Conservation (phyloP, 2,113 vertebrate genomes). For the Felis chaus region DNA sequence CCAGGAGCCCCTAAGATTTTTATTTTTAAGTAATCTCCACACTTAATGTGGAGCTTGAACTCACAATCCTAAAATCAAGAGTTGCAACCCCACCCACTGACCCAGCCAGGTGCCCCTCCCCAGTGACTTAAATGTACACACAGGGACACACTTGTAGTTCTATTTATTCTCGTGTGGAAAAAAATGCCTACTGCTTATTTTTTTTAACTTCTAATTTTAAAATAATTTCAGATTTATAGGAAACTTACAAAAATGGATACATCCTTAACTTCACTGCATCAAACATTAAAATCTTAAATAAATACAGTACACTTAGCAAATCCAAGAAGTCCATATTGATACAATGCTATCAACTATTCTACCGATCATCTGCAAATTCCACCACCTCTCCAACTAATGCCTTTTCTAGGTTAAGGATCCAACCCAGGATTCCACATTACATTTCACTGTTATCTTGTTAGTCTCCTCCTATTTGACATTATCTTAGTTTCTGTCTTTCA, state of each 20-base stretch:
- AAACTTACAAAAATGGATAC: background rate
- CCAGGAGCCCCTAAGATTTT: background rate
- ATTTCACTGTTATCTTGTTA: background rate
- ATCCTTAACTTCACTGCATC: background rate
- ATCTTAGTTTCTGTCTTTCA: background rate
- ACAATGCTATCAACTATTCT: background rate
- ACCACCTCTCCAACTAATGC: background rate
- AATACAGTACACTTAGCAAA: background rate
- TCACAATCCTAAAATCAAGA: background rate
- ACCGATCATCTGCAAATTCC: background rate
- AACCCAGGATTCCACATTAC: background rate
- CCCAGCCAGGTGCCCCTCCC: background rate
- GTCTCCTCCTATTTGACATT: background rate
- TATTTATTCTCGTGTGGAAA: background rate
- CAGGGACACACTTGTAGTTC: background rate
- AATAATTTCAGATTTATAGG: background rate
- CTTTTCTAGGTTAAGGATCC: background rate
- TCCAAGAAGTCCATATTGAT: background rate
- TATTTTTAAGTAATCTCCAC: background rate
- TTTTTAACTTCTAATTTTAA: constrained; percentile 12
- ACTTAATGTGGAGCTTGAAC: background rate
- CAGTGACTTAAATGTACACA: background rate
- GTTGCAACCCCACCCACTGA: background rate
- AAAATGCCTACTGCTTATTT: background rate
- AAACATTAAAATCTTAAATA: background rate